Percentiles rank a stretch among this genome's conserved stretches.
These are phyloP conservation scores for Actinia tenebrosa DNA, from an alignment of 64 coral and sea anemone species.

Conservation along the genomic window DNA sequence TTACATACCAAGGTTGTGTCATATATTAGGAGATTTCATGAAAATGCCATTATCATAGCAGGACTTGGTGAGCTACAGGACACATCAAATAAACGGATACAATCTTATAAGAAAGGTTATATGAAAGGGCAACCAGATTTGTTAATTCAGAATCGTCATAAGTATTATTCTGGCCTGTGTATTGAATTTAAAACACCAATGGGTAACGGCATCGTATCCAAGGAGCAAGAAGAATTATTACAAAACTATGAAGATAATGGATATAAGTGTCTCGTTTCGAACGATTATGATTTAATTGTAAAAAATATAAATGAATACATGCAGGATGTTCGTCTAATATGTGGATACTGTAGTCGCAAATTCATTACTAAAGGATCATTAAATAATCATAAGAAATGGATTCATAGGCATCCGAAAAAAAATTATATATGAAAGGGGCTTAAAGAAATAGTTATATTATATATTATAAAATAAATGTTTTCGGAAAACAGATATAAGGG, in stretches of 20 bases:
- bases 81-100: neutral
- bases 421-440: no score
- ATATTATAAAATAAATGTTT: no score
- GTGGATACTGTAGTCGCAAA: no score
- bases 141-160: slow-evolving; percentile 5
- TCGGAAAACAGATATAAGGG: no score
- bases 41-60: neutral
- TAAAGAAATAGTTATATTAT: no score
- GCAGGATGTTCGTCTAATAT: no score
- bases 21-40: neutral
- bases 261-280: neutral
- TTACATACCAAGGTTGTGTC: slow-evolving; percentile 10
- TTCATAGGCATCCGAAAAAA: no score
- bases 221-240: slow-evolving; percentile 10
- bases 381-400: no score
- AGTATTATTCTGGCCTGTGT: neutral
- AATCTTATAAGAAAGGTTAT: neutral
- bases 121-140: slow-evolving; percentile 12
- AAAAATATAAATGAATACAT: no score
- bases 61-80: slow-evolving; percentile 11
- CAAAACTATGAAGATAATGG: neutral
- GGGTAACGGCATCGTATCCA: neutral
- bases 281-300: neutral
- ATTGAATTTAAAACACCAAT: slow-evolving; percentile 31
- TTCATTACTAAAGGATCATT: no score